A percentile compares a stretch with the other conserved stretches of the same genome.
These are phyloP conservation scores for Grantiella picta DNA, from an alignment of 2,113 vertebrate genomes.

Conservation along the genomic window DNA sequence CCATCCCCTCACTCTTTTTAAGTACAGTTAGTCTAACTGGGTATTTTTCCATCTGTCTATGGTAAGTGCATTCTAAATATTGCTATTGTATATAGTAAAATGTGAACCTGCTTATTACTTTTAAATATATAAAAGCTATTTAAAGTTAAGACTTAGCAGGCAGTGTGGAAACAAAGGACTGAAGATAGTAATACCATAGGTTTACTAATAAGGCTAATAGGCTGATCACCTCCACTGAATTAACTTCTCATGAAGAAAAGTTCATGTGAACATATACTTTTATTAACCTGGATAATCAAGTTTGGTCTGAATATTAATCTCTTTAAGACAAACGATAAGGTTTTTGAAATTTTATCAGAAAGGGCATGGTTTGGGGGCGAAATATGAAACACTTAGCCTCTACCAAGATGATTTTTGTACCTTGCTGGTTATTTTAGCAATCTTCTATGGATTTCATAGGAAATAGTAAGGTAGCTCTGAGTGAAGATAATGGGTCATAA, in stretches of 20 bases:
- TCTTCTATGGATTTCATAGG: not conserved
- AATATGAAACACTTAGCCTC: not conserved
- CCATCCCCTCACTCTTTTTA: not conserved
- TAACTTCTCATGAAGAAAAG: not conserved
- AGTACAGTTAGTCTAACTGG: not conserved
- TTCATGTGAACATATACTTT: not conserved
- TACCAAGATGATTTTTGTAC: not conserved
- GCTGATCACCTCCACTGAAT: not conserved
- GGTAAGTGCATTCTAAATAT: not conserved
- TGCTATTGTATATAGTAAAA: not conserved
- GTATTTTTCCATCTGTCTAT: not conserved
- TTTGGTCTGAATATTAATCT: not conserved
- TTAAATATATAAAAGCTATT: not conserved
- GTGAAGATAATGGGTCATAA: not conserved
- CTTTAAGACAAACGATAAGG: not conserved
- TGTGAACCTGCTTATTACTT: not conserved
- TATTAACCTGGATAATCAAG: not conserved
- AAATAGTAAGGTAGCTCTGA: not conserved
- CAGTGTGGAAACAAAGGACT: not conserved
- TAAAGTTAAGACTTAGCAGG: not conserved
- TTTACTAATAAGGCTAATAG: not conserved
- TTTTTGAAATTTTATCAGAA: not conserved
- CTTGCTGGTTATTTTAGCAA: not conserved
- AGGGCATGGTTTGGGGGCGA: not conserved
- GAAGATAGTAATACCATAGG: not conserved